phyloP scores from a whole-genome alignment of 1,140 invertebrate species.

The Hycleus phaleratus region DNA sequence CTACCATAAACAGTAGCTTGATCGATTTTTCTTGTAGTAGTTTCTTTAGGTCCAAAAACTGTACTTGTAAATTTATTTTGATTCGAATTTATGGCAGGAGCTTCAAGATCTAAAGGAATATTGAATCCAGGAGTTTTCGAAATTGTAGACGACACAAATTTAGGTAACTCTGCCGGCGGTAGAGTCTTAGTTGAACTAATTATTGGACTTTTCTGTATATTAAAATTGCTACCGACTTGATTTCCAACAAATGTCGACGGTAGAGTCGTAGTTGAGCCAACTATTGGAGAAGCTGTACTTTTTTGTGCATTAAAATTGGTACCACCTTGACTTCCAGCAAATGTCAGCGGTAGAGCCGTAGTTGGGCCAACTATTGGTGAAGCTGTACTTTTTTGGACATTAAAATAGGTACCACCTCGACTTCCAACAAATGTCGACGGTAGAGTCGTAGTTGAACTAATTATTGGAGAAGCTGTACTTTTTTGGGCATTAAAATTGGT shows the following conservation, averaged over 20 bases:
- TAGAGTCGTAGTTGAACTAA: not conserved
- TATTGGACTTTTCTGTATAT: not conserved
- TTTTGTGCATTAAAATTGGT: too few species aligned
- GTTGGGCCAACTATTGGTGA: not conserved
- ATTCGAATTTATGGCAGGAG: too few species aligned
- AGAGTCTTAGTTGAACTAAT: not conserved
- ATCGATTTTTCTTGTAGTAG: conserved; percentile 16
- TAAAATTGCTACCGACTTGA: conserved; percentile 19
- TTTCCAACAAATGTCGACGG: conserved; percentile 27
- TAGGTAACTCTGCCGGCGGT: not conserved
- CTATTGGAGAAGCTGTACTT: not conserved
- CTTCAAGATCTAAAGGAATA: too few species aligned
- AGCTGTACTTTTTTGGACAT: not conserved
- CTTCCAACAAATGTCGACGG: not conserved
- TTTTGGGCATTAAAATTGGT: too few species aligned
- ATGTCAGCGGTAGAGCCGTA: not conserved
- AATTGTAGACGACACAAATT: too few species aligned
- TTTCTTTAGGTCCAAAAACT: not conserved
- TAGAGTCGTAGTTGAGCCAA: not conserved
- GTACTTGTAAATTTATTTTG: not conserved
- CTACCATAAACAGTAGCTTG: conserved; percentile 23
- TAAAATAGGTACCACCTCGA: too few species aligned
- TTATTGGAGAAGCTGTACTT: not conserved
- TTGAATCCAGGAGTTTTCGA: too few species aligned
- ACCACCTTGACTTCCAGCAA: too few species aligned